Conservation (phyloP, 2,888 invertebrate genomes). For the Synergus itoensis region DNA sequence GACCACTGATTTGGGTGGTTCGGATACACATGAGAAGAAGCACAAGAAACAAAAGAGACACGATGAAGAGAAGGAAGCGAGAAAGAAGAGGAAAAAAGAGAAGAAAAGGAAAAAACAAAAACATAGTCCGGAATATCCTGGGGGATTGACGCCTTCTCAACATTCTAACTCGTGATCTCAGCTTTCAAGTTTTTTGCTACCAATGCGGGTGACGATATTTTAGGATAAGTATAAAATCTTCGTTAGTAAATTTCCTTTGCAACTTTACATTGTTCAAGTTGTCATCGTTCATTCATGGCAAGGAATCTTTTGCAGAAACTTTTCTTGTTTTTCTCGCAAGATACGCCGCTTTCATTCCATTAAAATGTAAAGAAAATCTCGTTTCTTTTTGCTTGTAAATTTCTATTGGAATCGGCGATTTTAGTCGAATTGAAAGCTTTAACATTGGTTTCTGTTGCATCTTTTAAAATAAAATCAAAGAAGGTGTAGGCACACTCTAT, state of each 20-base stretch:
- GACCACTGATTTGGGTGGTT: slow-evolving; percentile 82
- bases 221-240: slow-evolving; percentile 35
- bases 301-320: not conserved
- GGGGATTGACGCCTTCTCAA: slow-evolving; percentile 83
- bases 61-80: slow-evolving; percentile 92
- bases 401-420: not conserved
- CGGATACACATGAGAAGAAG: slow-evolving; percentile 95
- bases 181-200: slow-evolving; percentile 42
- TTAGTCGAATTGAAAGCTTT: slow-evolving; percentile 1
- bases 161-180: slow-evolving; percentile 80
- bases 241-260: slow-evolving; percentile 23
- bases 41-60: slow-evolving; percentile 96
- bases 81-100: slow-evolving; percentile 96
- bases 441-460: not conserved
- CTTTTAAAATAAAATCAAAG: not conserved
- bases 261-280: not conserved
- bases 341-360: slow-evolving; percentile 23
- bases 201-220: slow-evolving; percentile 23
- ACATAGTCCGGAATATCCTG: slow-evolving; percentile 92
- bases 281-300: too few relatives aligned
- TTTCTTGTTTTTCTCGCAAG: slow-evolving; percentile 3
- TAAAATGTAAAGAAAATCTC: not conserved
- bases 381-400: not conserved
- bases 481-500: not conserved
- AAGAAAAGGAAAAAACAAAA: slow-evolving; percentile 97